Evolutionary conservation across 2,888 invertebrate genomes (phyloP).

Genomic region (Slavum lentiscoides): DNA sequence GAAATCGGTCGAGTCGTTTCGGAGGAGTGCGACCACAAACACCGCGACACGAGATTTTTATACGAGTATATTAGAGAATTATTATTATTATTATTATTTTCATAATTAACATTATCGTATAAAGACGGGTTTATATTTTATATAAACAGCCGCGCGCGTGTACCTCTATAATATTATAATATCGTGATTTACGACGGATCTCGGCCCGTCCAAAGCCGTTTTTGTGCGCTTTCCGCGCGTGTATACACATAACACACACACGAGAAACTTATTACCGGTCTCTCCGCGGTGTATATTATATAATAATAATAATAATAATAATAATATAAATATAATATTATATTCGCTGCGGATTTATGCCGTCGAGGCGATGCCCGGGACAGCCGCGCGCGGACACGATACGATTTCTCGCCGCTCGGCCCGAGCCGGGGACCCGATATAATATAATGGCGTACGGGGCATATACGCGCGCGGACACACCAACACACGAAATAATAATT

Average conservation of each 20-base stretch:
- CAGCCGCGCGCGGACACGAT: background rate
- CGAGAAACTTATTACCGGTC: conserved; percentile 14
- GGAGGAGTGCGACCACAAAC: too few relatives aligned
- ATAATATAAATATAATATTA: too few relatives aligned
- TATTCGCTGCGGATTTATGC: background rate
- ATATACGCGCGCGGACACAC: background rate
- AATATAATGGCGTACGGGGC: too few relatives aligned
- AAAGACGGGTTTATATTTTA: too few relatives aligned
- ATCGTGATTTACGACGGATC: conserved; percentile 13
- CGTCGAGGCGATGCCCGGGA: background rate
- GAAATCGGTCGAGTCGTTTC: too few relatives aligned
- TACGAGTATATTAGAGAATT: too few relatives aligned
- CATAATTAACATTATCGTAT: background rate
- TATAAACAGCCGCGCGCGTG: too few relatives aligned
- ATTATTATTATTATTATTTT: background rate
- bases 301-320: too few relatives aligned
- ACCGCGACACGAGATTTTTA: too few relatives aligned
- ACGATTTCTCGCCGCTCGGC: background rate
- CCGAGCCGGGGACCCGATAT: too few relatives aligned
- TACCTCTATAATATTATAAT: background rate
- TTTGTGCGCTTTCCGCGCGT: background rate
- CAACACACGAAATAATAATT: conserved; percentile 7
- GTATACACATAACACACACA: background rate
- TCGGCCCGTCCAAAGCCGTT: conserved; percentile 12
- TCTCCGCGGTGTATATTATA: background rate